phyloP scores from a whole-genome alignment of 2,113 vertebrate genomes.

The Eurypyga helias region DNA sequence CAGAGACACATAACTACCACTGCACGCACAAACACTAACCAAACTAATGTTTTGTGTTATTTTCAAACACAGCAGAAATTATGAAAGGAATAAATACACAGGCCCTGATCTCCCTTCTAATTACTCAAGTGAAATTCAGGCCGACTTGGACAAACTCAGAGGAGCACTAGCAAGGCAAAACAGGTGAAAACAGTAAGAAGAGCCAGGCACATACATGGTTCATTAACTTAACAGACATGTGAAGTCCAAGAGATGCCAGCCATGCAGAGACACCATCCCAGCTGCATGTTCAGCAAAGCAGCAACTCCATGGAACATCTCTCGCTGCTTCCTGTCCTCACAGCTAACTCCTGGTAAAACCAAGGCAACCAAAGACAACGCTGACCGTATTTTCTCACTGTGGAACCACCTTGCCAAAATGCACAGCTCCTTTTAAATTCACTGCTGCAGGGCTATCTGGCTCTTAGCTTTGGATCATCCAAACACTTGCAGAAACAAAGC shows the following conservation, averaged over 20 bases:
- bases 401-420: neutral
- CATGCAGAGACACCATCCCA: neutral
- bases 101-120: neutral
- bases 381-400: neutral
- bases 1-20: neutral
- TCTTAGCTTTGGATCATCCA: neutral
- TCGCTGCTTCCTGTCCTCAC: neutral
- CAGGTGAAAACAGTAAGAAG: neutral
- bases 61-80: neutral
- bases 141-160: neutral
- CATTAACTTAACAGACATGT: neutral
- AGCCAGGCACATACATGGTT: neutral
- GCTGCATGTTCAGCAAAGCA: neutral
- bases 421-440: neutral
- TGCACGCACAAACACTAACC: neutral
- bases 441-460: accelerated
- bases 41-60: neutral
- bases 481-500: neutral
- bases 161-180: neutral
- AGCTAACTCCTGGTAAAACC: neutral
- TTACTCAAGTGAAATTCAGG: neutral
- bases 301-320: neutral
- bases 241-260: neutral
- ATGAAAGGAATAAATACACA: neutral
- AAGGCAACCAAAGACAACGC: accelerated